Conservation (phyloP, 1,140 invertebrate genomes). For the Gryllus bimaculatus region DNA sequence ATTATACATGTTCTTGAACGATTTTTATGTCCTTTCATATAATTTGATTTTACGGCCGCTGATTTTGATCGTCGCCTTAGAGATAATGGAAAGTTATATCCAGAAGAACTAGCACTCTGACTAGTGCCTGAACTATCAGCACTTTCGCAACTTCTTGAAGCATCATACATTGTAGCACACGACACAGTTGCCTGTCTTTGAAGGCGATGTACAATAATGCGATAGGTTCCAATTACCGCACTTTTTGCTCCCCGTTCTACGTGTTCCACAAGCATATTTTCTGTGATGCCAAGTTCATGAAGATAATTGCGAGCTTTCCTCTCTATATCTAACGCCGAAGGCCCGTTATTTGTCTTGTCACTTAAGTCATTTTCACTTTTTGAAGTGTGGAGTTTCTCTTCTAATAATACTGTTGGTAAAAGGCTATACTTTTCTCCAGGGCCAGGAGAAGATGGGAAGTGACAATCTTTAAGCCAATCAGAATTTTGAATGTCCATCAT, state of each 20-base stretch:
- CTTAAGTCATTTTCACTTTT: background rate
- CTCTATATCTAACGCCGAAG: slow-evolving; percentile 31
- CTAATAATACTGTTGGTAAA: slow-evolving; percentile 2
- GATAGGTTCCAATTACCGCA: slow-evolving; percentile 47
- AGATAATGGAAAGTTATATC: background rate
- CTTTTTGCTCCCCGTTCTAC: slow-evolving; percentile 38
- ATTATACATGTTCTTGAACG: slow-evolving; percentile 13
- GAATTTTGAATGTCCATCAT: slow-evolving; percentile 39
- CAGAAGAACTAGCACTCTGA: background rate
- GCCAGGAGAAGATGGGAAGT: slow-evolving; percentile 30
- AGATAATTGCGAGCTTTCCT: slow-evolving; percentile 35
- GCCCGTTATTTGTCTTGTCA: slow-evolving; percentile 8
- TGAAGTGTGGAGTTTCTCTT: background rate
- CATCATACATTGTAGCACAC: background rate
- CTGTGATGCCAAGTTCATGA: slow-evolving; percentile 42
- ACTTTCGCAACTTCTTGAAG: background rate
- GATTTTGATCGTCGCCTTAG: slow-evolving; percentile 8
- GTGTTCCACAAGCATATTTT: slow-evolving; percentile 39
- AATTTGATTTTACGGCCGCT: slow-evolving; percentile 4
- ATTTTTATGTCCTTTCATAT: background rate
- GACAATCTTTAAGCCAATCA: slow-evolving; percentile 40
- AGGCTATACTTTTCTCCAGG: slow-evolving; percentile 30
- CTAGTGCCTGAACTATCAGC: background rate
- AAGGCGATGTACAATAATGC: slow-evolving; percentile 46
- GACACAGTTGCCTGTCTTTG: slow-evolving; percentile 15